Base-by-base conservation (phyloP, 2,888 invertebrate genomes). In the Aphrophora alni region DNA sequence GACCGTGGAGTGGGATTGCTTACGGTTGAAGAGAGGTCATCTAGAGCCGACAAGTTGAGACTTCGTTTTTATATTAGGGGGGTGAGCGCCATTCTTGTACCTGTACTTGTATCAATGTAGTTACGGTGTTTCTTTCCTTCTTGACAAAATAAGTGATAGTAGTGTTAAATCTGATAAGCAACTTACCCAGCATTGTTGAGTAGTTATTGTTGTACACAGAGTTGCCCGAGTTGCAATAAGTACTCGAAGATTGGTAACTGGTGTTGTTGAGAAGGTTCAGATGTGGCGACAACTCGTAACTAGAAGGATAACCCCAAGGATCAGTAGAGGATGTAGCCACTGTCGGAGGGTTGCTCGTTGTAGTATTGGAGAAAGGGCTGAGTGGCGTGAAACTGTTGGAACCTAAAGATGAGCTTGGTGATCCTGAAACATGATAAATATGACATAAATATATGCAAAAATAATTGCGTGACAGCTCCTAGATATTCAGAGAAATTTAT, bases 281-380 rank as follows among this genome's bases (percentile, higher is more conserved):
- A 86, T 95, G 95, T 0, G 59, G 59, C 12, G 95, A 92, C 21
- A 84, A 80, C 71, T 85, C 84, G 83, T 86, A 85, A 33, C 83
- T 81, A 4, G 85, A 83, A 51, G 85, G 84, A 38, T 85, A 84
- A 10, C 85, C 85, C 86, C 86, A 96, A 75, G 95, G 93, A 86
- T 95, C 95, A 0, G 94, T 92, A 1, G 94, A 93, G 81, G 92
- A 91, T 25, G 85, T 81, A 38, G 89, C 89, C 81, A 90, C 89
- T 76, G 89, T 88, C 70, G 91, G 89, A 83, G 91, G 44, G 87
- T 86, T 71, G 87, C 85, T 71, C 87, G 86, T 26, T 3, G 82
- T 80, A 70, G 82, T 82, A 24, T 82, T 81, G 26, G 81, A 81
- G 75, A 83, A 84, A 17, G 84, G 81, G 3, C 81, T 82, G 38